Conservation (phyloP, 2,113 vertebrate genomes). For the Macquaria ambigua region DNA sequence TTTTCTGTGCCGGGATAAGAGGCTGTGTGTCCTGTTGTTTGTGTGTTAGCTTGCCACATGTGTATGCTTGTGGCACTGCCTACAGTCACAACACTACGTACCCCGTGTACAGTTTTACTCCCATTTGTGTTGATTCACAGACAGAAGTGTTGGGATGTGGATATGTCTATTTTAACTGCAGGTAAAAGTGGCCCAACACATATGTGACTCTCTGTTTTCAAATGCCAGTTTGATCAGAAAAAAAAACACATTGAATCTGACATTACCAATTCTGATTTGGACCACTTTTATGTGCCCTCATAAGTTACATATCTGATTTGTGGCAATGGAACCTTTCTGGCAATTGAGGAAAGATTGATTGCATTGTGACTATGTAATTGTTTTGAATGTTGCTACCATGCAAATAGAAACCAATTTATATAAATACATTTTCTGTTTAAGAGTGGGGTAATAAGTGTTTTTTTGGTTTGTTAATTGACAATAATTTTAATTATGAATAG, state of each 20-base stretch:
- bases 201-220: not conserved
- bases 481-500: not conserved
- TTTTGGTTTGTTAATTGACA: not conserved
- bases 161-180: not conserved
- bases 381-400: not conserved
- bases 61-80: conserved; percentile 8
- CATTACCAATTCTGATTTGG: not conserved
- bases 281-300: not conserved
- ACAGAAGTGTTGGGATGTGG: not conserved
- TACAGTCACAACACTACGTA: not conserved
- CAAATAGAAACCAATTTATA: not conserved
- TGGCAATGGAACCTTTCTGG: not conserved
- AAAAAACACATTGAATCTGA: not conserved
- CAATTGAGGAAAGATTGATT: not conserved
- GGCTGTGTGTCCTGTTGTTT: conserved; percentile 2
- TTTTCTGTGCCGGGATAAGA: not conserved
- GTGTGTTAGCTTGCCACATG: conserved; percentile 1
- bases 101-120: not conserved
- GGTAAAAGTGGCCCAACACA: not conserved
- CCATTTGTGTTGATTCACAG: conserved; percentile 13
- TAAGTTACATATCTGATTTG: not conserved
- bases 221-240: not conserved
- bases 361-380: not conserved
- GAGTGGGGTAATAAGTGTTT: not conserved
- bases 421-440: not conserved